Percentiles rank a stretch among this genome's conserved stretches.
phyloP scores from a whole-genome alignment of 1,140 invertebrate species.

The Zaprionus inermis region DNA sequence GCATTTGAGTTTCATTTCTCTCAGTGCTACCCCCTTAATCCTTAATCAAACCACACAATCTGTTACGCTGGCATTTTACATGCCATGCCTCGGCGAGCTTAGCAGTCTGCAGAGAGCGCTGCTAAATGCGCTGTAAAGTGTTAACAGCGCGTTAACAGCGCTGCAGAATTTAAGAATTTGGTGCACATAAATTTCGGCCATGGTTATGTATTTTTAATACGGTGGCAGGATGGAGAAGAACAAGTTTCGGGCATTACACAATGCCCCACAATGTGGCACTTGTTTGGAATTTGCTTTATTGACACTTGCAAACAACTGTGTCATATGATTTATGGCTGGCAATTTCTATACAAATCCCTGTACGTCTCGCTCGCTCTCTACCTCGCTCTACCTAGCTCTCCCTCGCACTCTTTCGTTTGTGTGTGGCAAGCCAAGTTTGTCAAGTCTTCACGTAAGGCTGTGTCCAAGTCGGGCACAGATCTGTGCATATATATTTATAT shows the following conservation, averaged over 20 bases:
- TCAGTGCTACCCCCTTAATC: background rate
- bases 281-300: slow-evolving; percentile 63
- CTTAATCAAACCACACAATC: background rate
- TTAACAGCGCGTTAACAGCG: slow-evolving; percentile 28
- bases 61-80: background rate
- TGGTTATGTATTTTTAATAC: slow-evolving; percentile 68
- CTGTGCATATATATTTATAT: background rate
- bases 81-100: background rate
- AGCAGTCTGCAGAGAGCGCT: slow-evolving; percentile 9
- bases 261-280: slow-evolving; percentile 36
- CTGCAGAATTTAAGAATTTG: slow-evolving; percentile 15
- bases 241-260: slow-evolving; percentile 51
- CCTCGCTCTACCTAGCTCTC: background rate
- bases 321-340: slow-evolving; percentile 61
- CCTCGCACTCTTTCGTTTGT: background rate
- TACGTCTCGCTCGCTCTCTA: background rate
- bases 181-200: slow-evolving; percentile 53
- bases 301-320: slow-evolving; percentile 67
- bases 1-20: background rate
- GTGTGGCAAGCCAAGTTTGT: slow-evolving; percentile 24
- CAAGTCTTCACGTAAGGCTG: slow-evolving; percentile 16
- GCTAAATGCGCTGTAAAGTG: slow-evolving; percentile 21
- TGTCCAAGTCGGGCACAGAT: slow-evolving; percentile 7
- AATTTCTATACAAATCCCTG: slow-evolving; percentile 43
- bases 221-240: background rate